Percentiles rank a stretch among this genome's conserved stretches.
phyloP scores from a whole-genome alignment of 2,113 vertebrate genomes.

The Oxyruncus cristatus region DNA sequence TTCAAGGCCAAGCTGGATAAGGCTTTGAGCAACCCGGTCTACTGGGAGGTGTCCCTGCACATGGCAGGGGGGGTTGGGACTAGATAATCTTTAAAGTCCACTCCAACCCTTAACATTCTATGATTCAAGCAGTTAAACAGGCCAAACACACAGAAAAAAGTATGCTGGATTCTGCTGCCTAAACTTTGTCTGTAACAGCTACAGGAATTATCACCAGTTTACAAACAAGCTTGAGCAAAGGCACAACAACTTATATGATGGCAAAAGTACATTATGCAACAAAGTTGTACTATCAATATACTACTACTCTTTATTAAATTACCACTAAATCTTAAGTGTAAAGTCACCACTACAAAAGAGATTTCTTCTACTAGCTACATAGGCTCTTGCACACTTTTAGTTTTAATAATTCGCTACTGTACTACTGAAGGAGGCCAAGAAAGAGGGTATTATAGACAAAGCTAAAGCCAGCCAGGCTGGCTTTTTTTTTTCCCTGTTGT shows the following conservation, averaged over 20 bases:
- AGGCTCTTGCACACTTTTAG: constrained; percentile 50
- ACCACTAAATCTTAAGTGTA: constrained; percentile 5
- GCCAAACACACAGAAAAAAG: not conserved
- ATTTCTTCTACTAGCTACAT: constrained; percentile 74
- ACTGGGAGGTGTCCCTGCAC: not conserved
- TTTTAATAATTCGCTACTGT: constrained; percentile 72
- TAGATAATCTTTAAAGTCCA: not conserved
- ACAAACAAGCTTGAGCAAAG: not conserved
- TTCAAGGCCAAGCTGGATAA: not conserved
- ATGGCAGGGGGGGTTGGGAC: not conserved
- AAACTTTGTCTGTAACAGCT: not conserved
- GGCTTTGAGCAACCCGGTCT: not conserved
- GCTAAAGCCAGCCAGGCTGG: constrained; percentile 73
- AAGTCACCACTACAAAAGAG: constrained; percentile 81
- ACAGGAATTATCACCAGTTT: not conserved
- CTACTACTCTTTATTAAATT: constrained; percentile 22
- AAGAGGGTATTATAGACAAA: constrained; percentile 62
- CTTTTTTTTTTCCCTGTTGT: constrained; percentile 32
- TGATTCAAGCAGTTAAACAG: not conserved
- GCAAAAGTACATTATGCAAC: not conserved
- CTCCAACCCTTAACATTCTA: not conserved
- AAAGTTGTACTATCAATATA: constrained; percentile 5
- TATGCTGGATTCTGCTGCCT: not conserved
- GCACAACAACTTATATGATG: not conserved
- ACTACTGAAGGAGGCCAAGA: constrained; percentile 70